Percentiles rank a stretch among this genome's conserved stretches.
Evolutionary conservation across 2,888 invertebrate species (phyloP).

Genomic region (Melangyna quadrimaculata): DNA sequence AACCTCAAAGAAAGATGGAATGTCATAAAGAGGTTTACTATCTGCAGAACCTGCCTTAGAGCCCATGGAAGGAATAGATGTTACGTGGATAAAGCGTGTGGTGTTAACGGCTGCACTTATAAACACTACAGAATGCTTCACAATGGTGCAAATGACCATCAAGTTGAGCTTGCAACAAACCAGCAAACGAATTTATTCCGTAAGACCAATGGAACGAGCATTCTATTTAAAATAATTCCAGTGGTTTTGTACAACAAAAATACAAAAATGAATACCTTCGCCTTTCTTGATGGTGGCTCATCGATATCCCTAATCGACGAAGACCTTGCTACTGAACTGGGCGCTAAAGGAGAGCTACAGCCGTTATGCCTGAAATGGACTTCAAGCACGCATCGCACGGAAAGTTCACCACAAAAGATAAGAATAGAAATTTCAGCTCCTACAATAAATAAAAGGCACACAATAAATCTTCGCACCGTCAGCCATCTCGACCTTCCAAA

Average conservation of each 20-base stretch:
- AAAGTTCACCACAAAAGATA: too few species aligned
- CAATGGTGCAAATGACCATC: not conserved
- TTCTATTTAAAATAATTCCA: not conserved
- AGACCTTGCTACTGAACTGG: too few species aligned
- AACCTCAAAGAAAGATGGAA: slow-evolving; percentile 37
- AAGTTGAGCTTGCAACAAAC: not conserved
- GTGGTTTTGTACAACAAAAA: not conserved
- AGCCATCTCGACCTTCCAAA: too few species aligned
- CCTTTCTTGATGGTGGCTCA: too few species aligned
- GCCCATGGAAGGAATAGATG: slow-evolving; percentile 40
- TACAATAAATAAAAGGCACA: too few species aligned
- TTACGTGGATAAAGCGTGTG: slow-evolving; percentile 12
- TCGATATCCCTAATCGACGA: too few species aligned
- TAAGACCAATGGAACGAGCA: not conserved
- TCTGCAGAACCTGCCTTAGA: slow-evolving; percentile 46
- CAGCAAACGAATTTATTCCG: not conserved
- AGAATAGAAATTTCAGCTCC: too few species aligned
- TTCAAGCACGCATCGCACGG: too few species aligned
- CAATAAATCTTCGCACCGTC: too few species aligned
- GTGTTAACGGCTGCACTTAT: slow-evolving; percentile 26
- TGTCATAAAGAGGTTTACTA: slow-evolving; percentile 5
- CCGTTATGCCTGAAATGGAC: too few species aligned
- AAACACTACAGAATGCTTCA: slow-evolving; percentile 47
- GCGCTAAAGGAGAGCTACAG: too few species aligned
- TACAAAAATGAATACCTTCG: too few species aligned